phyloP scores from a whole-genome alignment of 2,888 invertebrate genomes.

The Mythimna lalbum region DNA sequence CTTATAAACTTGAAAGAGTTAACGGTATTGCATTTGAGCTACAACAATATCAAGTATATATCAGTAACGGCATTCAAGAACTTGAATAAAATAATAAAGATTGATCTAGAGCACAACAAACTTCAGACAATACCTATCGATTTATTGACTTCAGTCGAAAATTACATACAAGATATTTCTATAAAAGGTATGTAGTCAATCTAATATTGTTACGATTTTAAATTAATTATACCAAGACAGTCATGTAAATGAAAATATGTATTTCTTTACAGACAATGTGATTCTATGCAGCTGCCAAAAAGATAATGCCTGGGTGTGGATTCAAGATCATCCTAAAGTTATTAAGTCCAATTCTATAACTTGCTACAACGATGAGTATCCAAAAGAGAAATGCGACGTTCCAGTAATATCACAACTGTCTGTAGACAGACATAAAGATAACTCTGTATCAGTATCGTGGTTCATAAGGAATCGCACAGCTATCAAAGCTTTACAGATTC shows the following conservation, averaged over 20 bases:
- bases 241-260: not conserved
- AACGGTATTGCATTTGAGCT: conserved; percentile 94
- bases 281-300: conserved; percentile 97
- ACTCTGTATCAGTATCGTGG: conserved; percentile 96
- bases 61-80: conserved; percentile 95
- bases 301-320: conserved; percentile 98
- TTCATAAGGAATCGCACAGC: conserved; percentile 96
- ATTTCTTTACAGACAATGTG: conserved; percentile 94
- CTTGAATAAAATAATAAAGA: conserved; percentile 93
- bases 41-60: conserved; percentile 95
- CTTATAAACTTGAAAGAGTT: conserved; percentile 95
- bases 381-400: conserved; percentile 89
- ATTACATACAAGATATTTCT: conserved; percentile 94
- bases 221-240: not conserved
- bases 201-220: not conserved
- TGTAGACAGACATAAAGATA: conserved; percentile 96
- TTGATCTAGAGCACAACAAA: conserved; percentile 96
- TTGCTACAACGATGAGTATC: conserved; percentile 84
- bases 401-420: conserved; percentile 96
- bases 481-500: conserved; percentile 95
- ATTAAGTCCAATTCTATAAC: conserved; percentile 80
- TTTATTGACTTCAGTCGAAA: conserved; percentile 95
- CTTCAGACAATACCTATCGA: conserved; percentile 95
- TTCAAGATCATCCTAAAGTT: conserved; percentile 94
- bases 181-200: conserved; percentile 93